Base-by-base conservation (phyloP, 2,888 invertebrate genomes). In the Acleris sparsana region DNA sequence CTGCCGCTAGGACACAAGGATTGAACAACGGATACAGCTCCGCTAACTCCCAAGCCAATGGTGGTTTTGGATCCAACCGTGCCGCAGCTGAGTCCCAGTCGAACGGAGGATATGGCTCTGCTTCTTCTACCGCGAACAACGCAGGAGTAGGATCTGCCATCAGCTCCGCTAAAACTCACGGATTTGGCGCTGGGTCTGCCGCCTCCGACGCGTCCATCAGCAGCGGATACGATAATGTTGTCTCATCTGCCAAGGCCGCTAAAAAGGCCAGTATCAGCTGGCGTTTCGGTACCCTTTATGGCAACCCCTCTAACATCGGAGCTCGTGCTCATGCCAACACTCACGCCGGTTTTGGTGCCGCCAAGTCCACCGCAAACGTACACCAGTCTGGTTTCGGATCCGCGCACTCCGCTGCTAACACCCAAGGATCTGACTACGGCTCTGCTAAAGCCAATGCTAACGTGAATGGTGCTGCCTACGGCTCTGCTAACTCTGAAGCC, bases 241-340 rank as follows among this genome's bases (percentile, higher is more conserved):
- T 76, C 29, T 79, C 84, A 13, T 76, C 83, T 5, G 85, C 85
- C 62, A 84, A 82, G 64, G 66, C 77, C 17, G 66, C 74, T 61
- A 75, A 75, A 56, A 77, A 81, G 55, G 83, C 80, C 62, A 78
- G 80, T 58, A 83, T 86, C 75, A 80, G 81, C 67, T 91, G 91
- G 91, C 86, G 80, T 48, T 90, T 91, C 70, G 91, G 91, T 16
- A 86, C 88, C 25, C 71, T 78, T 1, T 91, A 90, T 70, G 83
- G 81, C 59, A 69, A 68, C 13, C 88, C 87, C n/a, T 67, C 71
- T 25, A 56, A 63, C 56, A 74, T 80, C 39, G 72, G 72, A 44
- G 77, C 74, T 18, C 77, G 76, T 9, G 78, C 75, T 58, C 73
- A 77, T 29, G 75, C 73, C 55, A 75, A 77, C 69, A 72, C 73